Evolutionary conservation across 1,140 invertebrate genomes (phyloP).

Genomic region (Drosophila truncata): DNA sequence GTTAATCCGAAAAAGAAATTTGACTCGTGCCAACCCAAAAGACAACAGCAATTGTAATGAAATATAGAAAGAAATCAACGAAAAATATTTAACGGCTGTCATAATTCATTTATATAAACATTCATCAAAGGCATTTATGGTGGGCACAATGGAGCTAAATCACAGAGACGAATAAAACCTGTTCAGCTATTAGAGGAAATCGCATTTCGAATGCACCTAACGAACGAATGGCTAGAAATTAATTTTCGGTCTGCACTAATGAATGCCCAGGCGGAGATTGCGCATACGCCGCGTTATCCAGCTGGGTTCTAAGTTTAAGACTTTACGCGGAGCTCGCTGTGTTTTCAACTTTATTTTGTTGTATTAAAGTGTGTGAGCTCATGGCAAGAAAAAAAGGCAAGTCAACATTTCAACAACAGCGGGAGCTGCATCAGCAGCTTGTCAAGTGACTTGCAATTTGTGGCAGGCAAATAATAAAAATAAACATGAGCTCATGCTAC

Average conservation of each 20-base stretch:
- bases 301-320: conserved; percentile 53
- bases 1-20: conserved; percentile 61
- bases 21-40: conserved; percentile 73
- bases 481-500: conserved; percentile 85
- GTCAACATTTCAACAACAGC: conserved; percentile 85
- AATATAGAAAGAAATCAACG: conserved; percentile 43
- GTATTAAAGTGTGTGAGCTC: conserved; percentile 57
- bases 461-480: conserved; percentile 81
- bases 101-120: conserved; percentile 70
- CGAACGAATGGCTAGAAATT: conserved; percentile 71
- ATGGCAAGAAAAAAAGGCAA: conserved; percentile 76
- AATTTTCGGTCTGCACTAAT: conserved; percentile 65
- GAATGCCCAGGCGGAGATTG: conserved; percentile 50
- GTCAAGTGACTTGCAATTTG: conserved; percentile 85
- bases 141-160: conserved; percentile 1
- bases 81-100: conserved; percentile 79
- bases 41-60: conserved; percentile 14
- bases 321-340: conserved; percentile 31
- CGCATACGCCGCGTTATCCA: conserved; percentile 67
- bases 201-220: conserved; percentile 58
- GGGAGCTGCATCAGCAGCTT: conserved; percentile 85
- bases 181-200: conserved; percentile 42
- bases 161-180: conserved; percentile 25
- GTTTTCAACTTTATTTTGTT: conserved; percentile 27
- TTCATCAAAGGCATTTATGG: conserved; percentile 62